phyloP scores from a whole-genome alignment of 2,888 invertebrate species.

The Chrysolina haemoptera region DNA sequence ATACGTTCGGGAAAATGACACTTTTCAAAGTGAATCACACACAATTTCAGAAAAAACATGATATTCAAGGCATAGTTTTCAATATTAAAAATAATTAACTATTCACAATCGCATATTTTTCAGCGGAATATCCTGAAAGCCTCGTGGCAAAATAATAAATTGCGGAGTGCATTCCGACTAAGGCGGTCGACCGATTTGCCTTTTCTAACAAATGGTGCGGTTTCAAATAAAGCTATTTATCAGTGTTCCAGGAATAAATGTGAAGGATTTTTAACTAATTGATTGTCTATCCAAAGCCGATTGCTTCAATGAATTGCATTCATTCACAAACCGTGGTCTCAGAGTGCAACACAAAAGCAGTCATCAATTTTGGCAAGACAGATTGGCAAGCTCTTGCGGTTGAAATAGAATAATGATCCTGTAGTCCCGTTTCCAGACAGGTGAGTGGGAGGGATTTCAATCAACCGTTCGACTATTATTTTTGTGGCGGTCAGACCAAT shows the following conservation, averaged over 20 bases:
- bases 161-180: slow-evolving; percentile 5
- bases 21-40: too few relatives aligned
- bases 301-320: slow-evolving; percentile 38
- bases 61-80: too few relatives aligned
- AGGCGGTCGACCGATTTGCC: slow-evolving; percentile 29
- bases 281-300: slow-evolving; percentile 34
- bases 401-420: slow-evolving; percentile 19
- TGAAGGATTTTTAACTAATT: slow-evolving; percentile 40
- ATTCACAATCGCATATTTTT: neutral
- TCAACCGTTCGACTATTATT: neutral
- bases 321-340: slow-evolving; percentile 29
- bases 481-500: neutral
- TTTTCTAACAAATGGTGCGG: slow-evolving; percentile 57
- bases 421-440: neutral
- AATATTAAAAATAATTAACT: neutral
- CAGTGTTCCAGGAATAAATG: slow-evolving; percentile 49
- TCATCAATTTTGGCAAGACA: slow-evolving; percentile 26
- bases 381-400: slow-evolving; percentile 24
- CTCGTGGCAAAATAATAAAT: slow-evolving; percentile 16
- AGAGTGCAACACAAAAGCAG: slow-evolving; percentile 25
- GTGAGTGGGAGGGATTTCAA: slow-evolving; percentile 6
- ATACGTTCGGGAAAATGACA: too few relatives aligned
- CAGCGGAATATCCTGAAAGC: slow-evolving; percentile 5
- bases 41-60: too few relatives aligned
- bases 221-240: slow-evolving; percentile 58